Evolutionary conservation across 2,113 vertebrate genomes (phyloP).

Genomic region (Suricata suricatta): DNA sequence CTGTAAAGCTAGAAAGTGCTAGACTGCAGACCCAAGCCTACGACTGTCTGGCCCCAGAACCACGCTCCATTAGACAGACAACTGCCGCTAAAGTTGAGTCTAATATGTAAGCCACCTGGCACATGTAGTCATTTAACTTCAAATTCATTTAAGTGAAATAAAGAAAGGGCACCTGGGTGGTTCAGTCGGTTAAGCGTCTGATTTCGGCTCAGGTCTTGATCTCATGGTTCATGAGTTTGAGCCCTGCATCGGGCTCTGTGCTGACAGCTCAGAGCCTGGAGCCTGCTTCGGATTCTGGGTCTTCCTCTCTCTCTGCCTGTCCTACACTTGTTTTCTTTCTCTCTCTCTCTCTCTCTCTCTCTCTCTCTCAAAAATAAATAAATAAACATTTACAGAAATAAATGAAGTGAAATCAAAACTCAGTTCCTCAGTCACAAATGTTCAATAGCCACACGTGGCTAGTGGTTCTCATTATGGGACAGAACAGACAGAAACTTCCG

Average conservation of each 20-base stretch:
- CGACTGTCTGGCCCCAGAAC: neutral
- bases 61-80: neutral
- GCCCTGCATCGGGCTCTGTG: no score
- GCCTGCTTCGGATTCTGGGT: no score
- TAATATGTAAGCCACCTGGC: neutral
- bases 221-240: no score
- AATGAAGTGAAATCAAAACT: slow-evolving; percentile 10
- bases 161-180: neutral
- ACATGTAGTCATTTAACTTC: neutral
- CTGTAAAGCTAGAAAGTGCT: neutral
- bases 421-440: neutral
- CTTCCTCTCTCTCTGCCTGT: no score
- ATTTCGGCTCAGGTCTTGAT: no score
- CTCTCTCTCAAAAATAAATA: no score
- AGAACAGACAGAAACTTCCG: neutral
- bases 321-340: no score
- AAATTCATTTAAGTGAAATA: neutral
- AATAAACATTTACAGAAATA: no score
- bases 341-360: no score
- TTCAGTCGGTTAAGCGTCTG: no score
- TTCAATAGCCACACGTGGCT: neutral
- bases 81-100: neutral
- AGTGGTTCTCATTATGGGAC: neutral
- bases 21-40: neutral
- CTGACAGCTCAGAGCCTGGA: no score